phyloP scores from a whole-genome alignment of 2,888 invertebrate genomes.

The Peribatodes rhomboidaria region DNA sequence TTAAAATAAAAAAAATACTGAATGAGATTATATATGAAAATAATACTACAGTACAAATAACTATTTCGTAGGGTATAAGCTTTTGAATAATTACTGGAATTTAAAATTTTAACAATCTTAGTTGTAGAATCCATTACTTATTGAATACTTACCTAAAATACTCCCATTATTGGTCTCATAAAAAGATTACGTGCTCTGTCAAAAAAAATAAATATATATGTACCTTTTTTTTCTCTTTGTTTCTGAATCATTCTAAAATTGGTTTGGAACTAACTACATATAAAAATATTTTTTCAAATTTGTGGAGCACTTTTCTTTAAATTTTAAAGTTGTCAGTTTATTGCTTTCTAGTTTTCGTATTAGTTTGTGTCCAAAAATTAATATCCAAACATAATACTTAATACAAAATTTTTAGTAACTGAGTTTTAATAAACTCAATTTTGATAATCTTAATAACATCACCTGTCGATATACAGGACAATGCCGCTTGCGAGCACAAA shows the following conservation, averaged over 20 bases:
- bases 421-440: constrained; percentile 16
- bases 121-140: background rate
- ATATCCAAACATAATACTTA: background rate
- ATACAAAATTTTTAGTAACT: background rate
- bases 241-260: too few relatives aligned
- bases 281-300: too few relatives aligned
- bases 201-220: background rate
- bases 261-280: too few relatives aligned
- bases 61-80: constrained; percentile 57
- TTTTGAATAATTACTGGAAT: constrained; percentile 36
- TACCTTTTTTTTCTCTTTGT: too few relatives aligned
- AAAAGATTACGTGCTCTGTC: background rate
- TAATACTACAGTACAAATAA: constrained; percentile 62
- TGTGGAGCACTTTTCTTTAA: too few relatives aligned
- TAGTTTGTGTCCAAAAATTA: background rate
- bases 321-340: too few relatives aligned
- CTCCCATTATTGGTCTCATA: background rate
- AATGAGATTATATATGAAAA: constrained; percentile 39
- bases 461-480: constrained; percentile 30
- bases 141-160: background rate
- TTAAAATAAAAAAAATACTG: constrained; percentile 38
- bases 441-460: constrained; percentile 32
- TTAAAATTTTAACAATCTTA: background rate
- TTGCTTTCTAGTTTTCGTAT: background rate
- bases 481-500: constrained; percentile 48